Evolutionary conservation across 2,113 vertebrate species (phyloP).

Genomic region (Cyprinus carpio): DNA sequence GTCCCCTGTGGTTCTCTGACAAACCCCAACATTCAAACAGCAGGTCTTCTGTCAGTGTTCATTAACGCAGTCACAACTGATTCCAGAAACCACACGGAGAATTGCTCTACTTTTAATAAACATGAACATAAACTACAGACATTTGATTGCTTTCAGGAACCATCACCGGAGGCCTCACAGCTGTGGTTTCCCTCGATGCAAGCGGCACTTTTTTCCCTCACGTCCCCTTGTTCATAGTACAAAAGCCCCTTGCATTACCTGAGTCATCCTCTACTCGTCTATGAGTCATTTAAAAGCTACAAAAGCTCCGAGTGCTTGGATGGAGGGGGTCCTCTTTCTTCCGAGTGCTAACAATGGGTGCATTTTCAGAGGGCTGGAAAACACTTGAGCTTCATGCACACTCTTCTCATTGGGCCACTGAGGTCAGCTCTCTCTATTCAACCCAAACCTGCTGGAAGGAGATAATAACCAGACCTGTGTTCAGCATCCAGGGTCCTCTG

Average conservation of each 20-base stretch:
- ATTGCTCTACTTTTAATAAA: slow-evolving; percentile 19
- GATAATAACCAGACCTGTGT: slow-evolving; percentile 13
- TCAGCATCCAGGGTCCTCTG: neutral
- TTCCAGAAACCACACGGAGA: slow-evolving; percentile 23
- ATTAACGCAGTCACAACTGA: neutral
- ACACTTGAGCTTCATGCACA: slow-evolving; percentile 21
- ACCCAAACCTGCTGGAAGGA: slow-evolving; percentile 9
- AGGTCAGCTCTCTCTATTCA: neutral
- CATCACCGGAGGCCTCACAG: neutral
- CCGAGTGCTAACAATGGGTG: neutral
- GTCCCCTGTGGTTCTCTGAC: neutral
- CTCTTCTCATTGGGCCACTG: neutral
- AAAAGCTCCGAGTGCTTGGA: slow-evolving; percentile 12
- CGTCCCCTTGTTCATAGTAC: neutral
- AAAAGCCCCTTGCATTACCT: slow-evolving; percentile 1
- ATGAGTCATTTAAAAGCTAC: slow-evolving; percentile 32
- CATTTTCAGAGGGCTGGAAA: slow-evolving; percentile 9
- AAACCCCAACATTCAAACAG: slow-evolving; percentile 20
- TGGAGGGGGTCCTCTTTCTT: neutral
- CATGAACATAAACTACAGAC: neutral
- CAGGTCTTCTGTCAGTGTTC: slow-evolving; percentile 16
- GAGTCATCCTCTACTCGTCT: slow-evolving; percentile 24
- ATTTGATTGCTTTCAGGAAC: slow-evolving; percentile 15
- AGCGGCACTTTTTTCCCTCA: neutral
- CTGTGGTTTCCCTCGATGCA: neutral